These are phyloP conservation scores for Amblyopsis rosae DNA, from an alignment of 2,113 vertebrate species.

Conservation along the genomic window DNA sequence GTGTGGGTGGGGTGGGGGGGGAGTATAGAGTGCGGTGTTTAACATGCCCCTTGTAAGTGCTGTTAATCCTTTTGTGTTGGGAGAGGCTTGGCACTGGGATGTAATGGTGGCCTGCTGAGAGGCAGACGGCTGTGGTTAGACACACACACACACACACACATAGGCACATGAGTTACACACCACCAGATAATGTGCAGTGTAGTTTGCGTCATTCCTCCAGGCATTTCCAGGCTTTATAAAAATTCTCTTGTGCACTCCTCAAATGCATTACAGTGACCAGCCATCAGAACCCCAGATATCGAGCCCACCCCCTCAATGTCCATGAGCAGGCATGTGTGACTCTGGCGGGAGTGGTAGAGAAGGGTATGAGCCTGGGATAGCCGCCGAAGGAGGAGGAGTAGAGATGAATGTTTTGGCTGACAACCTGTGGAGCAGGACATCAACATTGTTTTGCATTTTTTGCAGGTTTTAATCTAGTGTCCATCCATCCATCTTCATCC, in stretches of 20 bases:
- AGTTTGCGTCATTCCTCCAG: neutral
- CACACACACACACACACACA: slow-evolving; percentile 20
- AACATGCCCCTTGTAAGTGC: slow-evolving; percentile 71
- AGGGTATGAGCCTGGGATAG: too few species aligned
- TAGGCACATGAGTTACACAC: slow-evolving; percentile 20
- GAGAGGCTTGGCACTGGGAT: slow-evolving; percentile 60
- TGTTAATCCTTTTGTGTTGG: slow-evolving; percentile 72
- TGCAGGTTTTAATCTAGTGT: slow-evolving; percentile 31
- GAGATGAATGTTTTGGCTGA: slow-evolving; percentile 14
- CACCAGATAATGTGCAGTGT: neutral
- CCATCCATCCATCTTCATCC: too few species aligned
- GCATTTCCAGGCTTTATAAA: too few species aligned
- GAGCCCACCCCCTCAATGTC: too few species aligned
- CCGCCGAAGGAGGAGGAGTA: too few species aligned
- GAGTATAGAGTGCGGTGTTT: slow-evolving; percentile 57
- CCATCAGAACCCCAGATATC: too few species aligned
- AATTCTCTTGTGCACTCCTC: too few species aligned
- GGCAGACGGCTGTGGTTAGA: slow-evolving; percentile 45
- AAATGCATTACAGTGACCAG: too few species aligned
- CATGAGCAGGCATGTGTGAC: too few species aligned
- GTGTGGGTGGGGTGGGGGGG: neutral
- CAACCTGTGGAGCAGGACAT: neutral
- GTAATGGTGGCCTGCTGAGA: slow-evolving; percentile 66
- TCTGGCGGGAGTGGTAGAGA: too few species aligned
- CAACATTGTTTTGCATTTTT: neutral